Evolutionary conservation across 2,888 invertebrate genomes (phyloP).

Genomic region (Stramonita haemastoma): DNA sequence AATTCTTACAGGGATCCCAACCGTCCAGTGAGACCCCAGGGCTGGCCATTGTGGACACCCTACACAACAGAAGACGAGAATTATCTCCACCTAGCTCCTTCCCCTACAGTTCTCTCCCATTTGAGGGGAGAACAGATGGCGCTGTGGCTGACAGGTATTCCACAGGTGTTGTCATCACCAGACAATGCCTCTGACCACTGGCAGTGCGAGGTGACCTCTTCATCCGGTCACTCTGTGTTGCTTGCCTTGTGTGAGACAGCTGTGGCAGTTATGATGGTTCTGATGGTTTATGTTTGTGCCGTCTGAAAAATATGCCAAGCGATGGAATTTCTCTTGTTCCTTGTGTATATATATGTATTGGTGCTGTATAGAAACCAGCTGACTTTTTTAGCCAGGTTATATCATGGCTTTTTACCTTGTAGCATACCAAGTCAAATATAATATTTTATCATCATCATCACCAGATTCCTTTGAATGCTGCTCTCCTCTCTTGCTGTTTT

Average conservation of each 20-base stretch:
- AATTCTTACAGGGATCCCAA: not conserved
- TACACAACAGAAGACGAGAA: not conserved
- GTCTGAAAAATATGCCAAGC: too few relatives aligned
- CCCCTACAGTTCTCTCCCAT: conserved; percentile 17
- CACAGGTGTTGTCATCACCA: not conserved
- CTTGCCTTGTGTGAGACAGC: not conserved
- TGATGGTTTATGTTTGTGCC: not conserved
- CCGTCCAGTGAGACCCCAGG: not conserved
- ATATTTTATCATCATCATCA: too few relatives aligned
- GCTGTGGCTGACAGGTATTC: not conserved
- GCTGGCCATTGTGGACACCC: not conserved
- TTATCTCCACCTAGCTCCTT: not conserved
- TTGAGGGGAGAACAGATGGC: conserved; percentile 1
- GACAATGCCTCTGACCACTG: not conserved
- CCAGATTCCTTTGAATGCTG: too few relatives aligned
- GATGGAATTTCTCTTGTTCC: too few relatives aligned
- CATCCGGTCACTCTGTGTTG: not conserved
- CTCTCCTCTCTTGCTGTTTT: too few relatives aligned
- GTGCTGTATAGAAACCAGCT: too few relatives aligned
- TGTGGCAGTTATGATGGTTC: not conserved
- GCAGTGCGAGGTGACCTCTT: not conserved
- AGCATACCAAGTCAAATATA: too few relatives aligned
- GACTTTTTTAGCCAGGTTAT: too few relatives aligned
- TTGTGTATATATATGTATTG: too few relatives aligned
- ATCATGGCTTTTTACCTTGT: too few relatives aligned